These are phyloP conservation scores for Python bivittatus DNA, from an alignment of 2,113 vertebrate genomes.

Conservation along the genomic window DNA sequence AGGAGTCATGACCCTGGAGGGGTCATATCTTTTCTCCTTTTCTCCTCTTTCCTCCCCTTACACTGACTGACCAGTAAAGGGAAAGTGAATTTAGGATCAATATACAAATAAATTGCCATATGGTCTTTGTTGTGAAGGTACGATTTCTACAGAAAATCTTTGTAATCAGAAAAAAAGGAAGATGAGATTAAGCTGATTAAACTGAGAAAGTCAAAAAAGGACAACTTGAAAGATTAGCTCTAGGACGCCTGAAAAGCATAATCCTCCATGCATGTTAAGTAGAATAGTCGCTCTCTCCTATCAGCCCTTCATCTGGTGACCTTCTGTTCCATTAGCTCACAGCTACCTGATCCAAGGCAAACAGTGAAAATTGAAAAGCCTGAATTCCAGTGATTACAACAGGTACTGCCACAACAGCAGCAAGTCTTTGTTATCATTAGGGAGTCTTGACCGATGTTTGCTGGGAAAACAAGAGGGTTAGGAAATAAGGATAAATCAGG, in stretches of 20 bases:
- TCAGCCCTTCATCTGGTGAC: slow-evolving; percentile 77
- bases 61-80: slow-evolving; percentile 39
- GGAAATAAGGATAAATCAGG: slow-evolving; percentile 56
- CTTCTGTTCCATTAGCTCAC: slow-evolving; percentile 71
- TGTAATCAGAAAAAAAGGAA: slow-evolving; percentile 81
- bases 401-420: slow-evolving; percentile 75
- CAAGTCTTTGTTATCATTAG: slow-evolving; percentile 72
- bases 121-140: slow-evolving; percentile 73
- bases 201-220: slow-evolving; percentile 85
- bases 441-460: slow-evolving; percentile 63
- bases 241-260: slow-evolving; percentile 66
- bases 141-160: slow-evolving; percentile 79
- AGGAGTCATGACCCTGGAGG: slow-evolving; percentile 3
- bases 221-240: slow-evolving; percentile 84
- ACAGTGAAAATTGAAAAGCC: slow-evolving; percentile 74
- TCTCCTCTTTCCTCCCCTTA: slow-evolving; percentile 6
- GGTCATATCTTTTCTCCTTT: slow-evolving; percentile 27
- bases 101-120: slow-evolving; percentile 77
- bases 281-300: slow-evolving; percentile 66
- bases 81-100: slow-evolving; percentile 75
- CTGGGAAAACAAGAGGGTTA: slow-evolving; percentile 63
- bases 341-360: slow-evolving; percentile 75
- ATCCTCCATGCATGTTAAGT: slow-evolving; percentile 77
- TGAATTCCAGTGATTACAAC: slow-evolving; percentile 73
- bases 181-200: slow-evolving; percentile 85